Evolutionary conservation across 2,797 vertebrate genomes (phyloP).

Genomic region (Adelosebastes latens): DNA sequence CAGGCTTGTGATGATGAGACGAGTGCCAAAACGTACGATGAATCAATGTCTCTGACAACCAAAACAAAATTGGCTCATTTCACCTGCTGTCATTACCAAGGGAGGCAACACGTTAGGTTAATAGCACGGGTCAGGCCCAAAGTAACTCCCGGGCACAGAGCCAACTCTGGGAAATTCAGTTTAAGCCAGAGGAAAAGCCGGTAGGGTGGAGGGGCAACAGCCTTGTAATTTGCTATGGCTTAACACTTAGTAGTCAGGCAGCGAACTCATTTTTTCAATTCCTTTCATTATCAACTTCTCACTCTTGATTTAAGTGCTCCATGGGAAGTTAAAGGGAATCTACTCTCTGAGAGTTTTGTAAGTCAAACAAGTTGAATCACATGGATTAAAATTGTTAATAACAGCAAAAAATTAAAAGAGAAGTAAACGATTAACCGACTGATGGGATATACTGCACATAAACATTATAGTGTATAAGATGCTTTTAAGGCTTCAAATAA

Average conservation of each 20-base stretch:
- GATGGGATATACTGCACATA: not conserved
- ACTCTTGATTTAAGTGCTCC: not conserved
- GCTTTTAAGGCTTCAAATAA: not conserved
- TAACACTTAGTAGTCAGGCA: slow-evolving; percentile 1
- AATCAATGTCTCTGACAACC: slow-evolving; percentile 33
- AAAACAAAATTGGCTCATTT: slow-evolving; percentile 47
- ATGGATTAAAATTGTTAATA: not conserved
- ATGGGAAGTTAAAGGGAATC: no score
- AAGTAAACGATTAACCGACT: not conserved
- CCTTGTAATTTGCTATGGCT: slow-evolving; percentile 18
- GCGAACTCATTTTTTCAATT: slow-evolving; percentile 11
- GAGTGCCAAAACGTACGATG: not conserved
- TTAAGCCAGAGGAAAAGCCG: slow-evolving; percentile 18
- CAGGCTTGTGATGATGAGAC: not conserved
- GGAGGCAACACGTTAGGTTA: slow-evolving; percentile 40
- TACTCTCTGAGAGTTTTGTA: not conserved
- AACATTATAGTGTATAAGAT: not conserved
- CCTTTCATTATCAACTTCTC: slow-evolving; percentile 13
- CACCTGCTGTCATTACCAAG: slow-evolving; percentile 45
- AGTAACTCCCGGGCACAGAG: slow-evolving; percentile 52
- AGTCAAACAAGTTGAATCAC: not conserved
- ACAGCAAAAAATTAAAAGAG: not conserved
- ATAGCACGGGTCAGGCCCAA: slow-evolving; percentile 41
- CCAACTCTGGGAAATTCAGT: slow-evolving; percentile 36
- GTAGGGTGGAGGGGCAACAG: slow-evolving; percentile 2